Evolutionary conservation across 2,797 vertebrate species (phyloP).

Genomic region (Capromys pilorides): DNA sequence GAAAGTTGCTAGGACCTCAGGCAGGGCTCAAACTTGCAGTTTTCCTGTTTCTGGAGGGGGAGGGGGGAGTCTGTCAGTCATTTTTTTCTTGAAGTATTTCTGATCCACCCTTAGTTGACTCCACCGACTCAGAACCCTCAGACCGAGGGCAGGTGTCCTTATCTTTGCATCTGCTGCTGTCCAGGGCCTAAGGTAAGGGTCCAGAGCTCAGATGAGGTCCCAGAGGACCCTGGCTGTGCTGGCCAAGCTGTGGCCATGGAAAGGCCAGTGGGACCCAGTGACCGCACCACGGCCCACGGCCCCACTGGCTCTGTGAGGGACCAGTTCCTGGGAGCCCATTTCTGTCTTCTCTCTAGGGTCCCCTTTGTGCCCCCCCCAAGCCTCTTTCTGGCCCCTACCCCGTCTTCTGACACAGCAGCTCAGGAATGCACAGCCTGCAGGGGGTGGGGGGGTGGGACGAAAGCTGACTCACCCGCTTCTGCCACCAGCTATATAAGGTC

Average conservation of each 20-base stretch:
- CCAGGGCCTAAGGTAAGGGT: background rate
- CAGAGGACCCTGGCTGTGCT: background rate
- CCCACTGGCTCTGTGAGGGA: background rate
- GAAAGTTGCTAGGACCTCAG: background rate
- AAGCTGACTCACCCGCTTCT: conserved; percentile 71
- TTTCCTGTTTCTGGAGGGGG: too few species aligned
- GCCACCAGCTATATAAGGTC: conserved; percentile 80
- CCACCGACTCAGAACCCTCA: background rate
- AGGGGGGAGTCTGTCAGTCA: too few species aligned
- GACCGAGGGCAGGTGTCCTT: background rate
- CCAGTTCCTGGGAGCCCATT: background rate
- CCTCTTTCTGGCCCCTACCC: background rate
- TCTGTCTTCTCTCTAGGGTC: background rate
- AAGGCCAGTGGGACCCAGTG: background rate
- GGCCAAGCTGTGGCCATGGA: background rate
- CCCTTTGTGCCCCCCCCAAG: background rate
- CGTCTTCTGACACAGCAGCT: conserved; percentile 75
- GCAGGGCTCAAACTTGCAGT: background rate
- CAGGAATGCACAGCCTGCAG: conserved; percentile 71
- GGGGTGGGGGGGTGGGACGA: too few species aligned
- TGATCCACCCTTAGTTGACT: background rate
- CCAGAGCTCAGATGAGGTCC: background rate
- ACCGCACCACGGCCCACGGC: background rate
- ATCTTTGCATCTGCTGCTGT: background rate
- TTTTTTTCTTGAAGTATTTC: background rate